Conservation (phyloP, 2,888 invertebrate genomes). For the Teleogryllus oceanicus region DNA sequence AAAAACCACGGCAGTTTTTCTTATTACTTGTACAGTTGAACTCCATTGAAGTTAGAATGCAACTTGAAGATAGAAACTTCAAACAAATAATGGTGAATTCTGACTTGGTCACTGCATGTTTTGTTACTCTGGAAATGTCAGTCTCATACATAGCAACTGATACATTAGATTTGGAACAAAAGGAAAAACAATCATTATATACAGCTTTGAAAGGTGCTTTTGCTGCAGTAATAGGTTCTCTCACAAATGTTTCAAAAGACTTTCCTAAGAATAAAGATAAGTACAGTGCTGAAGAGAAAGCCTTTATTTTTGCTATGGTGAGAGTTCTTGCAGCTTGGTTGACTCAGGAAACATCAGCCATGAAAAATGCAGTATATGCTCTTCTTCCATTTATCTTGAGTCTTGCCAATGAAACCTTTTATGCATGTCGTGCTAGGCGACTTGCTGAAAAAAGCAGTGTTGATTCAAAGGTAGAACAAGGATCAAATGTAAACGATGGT, state of each 20-base stretch:
- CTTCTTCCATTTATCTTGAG: slow-evolving; percentile 77
- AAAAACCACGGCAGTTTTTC: slow-evolving; percentile 74
- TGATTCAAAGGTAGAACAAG: slow-evolving; percentile 42
- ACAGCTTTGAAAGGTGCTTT: slow-evolving; percentile 87
- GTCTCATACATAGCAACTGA: slow-evolving; percentile 76
- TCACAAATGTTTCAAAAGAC: slow-evolving; percentile 70
- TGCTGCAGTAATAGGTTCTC: slow-evolving; percentile 70
- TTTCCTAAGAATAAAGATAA: slow-evolving; percentile 62
- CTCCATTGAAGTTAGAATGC: slow-evolving; percentile 92
- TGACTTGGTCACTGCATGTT: slow-evolving; percentile 77
- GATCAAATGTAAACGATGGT: slow-evolving; percentile 44
- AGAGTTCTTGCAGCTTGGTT: slow-evolving; percentile 84
- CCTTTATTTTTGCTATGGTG: slow-evolving; percentile 80
- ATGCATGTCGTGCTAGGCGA: slow-evolving; percentile 65
- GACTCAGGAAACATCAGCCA: slow-evolving; percentile 84
- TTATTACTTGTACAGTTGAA: slow-evolving; percentile 78
- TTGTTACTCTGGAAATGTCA: slow-evolving; percentile 74
- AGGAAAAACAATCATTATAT: slow-evolving; percentile 86
- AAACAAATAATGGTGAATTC: slow-evolving; percentile 73
- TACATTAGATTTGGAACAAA: slow-evolving; percentile 79
- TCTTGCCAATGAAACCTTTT: slow-evolving; percentile 77
- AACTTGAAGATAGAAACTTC: slow-evolving; percentile 75
- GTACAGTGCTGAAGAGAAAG: slow-evolving; percentile 62
- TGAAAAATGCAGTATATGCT: slow-evolving; percentile 77
- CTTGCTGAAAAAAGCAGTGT: slow-evolving; percentile 62